These are phyloP conservation scores for Fulmarus glacialis DNA, from an alignment of 2,113 vertebrate genomes.

Conservation along the genomic window DNA sequence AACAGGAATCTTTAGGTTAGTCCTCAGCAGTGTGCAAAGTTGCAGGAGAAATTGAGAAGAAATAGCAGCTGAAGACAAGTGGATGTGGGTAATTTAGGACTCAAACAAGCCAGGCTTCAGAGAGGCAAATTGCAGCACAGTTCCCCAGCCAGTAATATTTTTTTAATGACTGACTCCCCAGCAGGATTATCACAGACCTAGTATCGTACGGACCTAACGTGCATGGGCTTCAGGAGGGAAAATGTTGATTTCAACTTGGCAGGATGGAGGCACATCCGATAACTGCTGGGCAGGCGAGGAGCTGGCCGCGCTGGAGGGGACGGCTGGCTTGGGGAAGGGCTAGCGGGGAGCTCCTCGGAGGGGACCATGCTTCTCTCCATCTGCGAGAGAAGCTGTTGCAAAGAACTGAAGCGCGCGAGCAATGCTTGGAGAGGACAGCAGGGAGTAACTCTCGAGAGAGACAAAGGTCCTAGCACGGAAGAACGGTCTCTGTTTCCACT, in stretches of 20 bases:
- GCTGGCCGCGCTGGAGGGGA: too few species aligned
- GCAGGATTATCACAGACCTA: fast-evolving
- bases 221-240: background rate
- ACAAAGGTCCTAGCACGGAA: background rate
- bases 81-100: background rate
- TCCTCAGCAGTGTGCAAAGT: background rate
- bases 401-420: fast-evolving
- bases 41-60: background rate
- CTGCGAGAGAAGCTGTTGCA: background rate
- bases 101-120: background rate
- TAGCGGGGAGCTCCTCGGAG: background rate
- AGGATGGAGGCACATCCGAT: background rate
- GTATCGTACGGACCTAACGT: fast-evolving
- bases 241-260: background rate
- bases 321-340: background rate
- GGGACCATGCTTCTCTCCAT: fast-evolving
- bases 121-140: background rate
- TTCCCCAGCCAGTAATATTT: background rate
- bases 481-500: background rate
- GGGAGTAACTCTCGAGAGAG: background rate
- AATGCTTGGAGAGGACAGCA: background rate
- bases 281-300: background rate
- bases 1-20: background rate
- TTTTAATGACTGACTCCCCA: background rate
- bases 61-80: background rate